phyloP scores from a whole-genome alignment of 2,888 invertebrate species.

The Sericinus montela region DNA sequence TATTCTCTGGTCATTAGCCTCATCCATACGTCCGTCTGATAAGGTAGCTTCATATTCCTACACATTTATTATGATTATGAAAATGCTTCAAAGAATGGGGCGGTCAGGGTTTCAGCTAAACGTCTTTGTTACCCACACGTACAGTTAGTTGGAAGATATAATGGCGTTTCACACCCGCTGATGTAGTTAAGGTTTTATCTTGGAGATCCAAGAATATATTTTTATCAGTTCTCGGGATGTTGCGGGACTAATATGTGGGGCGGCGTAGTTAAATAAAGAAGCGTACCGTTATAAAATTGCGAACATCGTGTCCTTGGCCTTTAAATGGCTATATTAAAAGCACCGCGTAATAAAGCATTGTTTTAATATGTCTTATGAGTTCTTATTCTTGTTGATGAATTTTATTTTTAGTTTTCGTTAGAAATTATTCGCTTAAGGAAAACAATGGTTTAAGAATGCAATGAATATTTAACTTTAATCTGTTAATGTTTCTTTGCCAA shows the following conservation, averaged over 20 bases:
- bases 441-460: too few species aligned
- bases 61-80: slow-evolving; percentile 69
- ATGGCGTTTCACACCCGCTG: slow-evolving; percentile 2
- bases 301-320: slow-evolving; percentile 13
- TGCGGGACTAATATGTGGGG: slow-evolving; percentile 17
- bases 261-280: slow-evolving; percentile 10
- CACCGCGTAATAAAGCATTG: neutral
- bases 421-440: too few species aligned
- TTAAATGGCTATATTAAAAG: slow-evolving; percentile 11
- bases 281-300: slow-evolving; percentile 8
- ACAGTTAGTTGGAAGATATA: slow-evolving; percentile 20
- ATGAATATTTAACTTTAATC: too few species aligned
- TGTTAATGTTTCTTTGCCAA: too few species aligned
- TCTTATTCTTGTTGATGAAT: too few species aligned
- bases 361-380: neutral
- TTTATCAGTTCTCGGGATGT: slow-evolving; percentile 17
- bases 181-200: slow-evolving; percentile 17
- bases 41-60: slow-evolving; percentile 49
- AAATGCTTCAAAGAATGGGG: slow-evolving; percentile 53
- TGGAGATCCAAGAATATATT: slow-evolving; percentile 14
- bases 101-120: slow-evolving; percentile 27
- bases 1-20: slow-evolving; percentile 48
- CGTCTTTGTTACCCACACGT: slow-evolving; percentile 31
- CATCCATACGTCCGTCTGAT: slow-evolving; percentile 50
- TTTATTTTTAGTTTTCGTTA: too few species aligned